These are phyloP conservation scores for Caretta caretta DNA, from an alignment of 2,113 vertebrate species.

Conservation along the genomic window DNA sequence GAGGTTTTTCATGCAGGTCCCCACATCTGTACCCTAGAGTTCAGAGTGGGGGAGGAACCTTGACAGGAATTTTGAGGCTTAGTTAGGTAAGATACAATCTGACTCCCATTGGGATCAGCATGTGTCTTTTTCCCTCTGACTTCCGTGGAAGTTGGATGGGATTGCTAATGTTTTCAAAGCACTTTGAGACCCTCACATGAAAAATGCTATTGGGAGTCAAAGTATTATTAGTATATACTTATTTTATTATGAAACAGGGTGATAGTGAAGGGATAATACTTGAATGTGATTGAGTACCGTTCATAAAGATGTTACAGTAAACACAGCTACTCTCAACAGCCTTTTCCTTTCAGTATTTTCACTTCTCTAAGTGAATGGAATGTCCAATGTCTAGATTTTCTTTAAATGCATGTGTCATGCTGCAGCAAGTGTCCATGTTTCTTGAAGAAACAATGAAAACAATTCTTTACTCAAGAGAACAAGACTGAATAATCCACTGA, in stretches of 20 bases:
- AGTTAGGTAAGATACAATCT: not conserved
- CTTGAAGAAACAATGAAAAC: not conserved
- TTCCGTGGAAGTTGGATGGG: not conserved
- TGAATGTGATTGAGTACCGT: not conserved
- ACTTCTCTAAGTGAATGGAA: not conserved
- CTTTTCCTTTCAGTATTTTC: rapidly evolving
- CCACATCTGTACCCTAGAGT: no score
- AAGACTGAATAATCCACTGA: not conserved
- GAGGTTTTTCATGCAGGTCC: no score
- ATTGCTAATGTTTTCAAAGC: not conserved
- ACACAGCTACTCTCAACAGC: not conserved
- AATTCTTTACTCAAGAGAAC: not conserved
- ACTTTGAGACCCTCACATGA: not conserved
- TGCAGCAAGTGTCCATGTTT: not conserved
- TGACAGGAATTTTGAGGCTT: not conserved
- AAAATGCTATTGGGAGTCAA: not conserved
- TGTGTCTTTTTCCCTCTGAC: not conserved
- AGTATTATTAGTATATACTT: not conserved
- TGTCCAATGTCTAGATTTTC: not conserved
- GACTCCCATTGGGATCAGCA: rapidly evolving
- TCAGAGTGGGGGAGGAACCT: no score
- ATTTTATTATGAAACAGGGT: not conserved
- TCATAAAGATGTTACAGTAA: not conserved
- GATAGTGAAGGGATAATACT: not conserved
- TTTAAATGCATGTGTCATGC: not conserved